Percentiles rank a stretch among this genome's conserved stretches.
phyloP scores from a whole-genome alignment of 2,888 invertebrate species.

The Thecocarcelia acutangulata region DNA sequence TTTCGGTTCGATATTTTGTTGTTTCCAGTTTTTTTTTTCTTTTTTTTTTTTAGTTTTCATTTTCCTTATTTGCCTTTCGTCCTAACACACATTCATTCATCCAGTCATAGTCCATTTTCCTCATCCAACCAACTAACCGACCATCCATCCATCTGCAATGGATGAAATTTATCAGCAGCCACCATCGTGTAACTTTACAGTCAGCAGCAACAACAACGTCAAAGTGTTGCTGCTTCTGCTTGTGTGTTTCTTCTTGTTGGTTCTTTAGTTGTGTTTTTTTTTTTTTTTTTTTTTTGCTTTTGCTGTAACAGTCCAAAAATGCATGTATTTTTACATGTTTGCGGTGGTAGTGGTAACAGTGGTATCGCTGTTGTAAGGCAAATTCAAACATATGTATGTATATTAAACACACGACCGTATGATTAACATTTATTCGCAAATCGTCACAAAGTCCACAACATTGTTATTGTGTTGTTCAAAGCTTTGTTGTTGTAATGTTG shows the following conservation, averaged over 20 bases:
- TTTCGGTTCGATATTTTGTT: conserved; percentile 35
- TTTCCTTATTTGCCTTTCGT: conserved; percentile 17
- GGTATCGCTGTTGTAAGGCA: conserved; percentile 3
- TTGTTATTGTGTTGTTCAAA: neutral
- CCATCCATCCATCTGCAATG: conserved; percentile 61
- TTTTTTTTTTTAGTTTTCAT: neutral
- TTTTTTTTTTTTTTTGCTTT: conserved; percentile 1
- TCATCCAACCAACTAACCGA: conserved; percentile 13
- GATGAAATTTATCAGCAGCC: conserved; percentile 36
- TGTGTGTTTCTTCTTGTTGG: neutral
- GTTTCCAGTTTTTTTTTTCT: too few species aligned
- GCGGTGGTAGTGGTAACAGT: conserved; percentile 41
- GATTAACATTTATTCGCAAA: conserved; percentile 17
- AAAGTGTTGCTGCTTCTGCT: conserved; percentile 1
- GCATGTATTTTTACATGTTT: conserved; percentile 40
- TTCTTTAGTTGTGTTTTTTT: too few species aligned
- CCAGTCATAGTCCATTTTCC: conserved; percentile 17
- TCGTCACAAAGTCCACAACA: conserved; percentile 5
- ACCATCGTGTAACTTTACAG: conserved; percentile 41
- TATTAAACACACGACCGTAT: neutral
- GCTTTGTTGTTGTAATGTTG: conserved; percentile 25
- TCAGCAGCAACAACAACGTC: conserved; percentile 12
- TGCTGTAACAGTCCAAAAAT: conserved; percentile 37
- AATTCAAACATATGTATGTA: neutral
- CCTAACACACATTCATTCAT: conserved; percentile 16